phyloP scores from a whole-genome alignment of 2,888 invertebrate species.

The Heterodera filipjevi region DNA sequence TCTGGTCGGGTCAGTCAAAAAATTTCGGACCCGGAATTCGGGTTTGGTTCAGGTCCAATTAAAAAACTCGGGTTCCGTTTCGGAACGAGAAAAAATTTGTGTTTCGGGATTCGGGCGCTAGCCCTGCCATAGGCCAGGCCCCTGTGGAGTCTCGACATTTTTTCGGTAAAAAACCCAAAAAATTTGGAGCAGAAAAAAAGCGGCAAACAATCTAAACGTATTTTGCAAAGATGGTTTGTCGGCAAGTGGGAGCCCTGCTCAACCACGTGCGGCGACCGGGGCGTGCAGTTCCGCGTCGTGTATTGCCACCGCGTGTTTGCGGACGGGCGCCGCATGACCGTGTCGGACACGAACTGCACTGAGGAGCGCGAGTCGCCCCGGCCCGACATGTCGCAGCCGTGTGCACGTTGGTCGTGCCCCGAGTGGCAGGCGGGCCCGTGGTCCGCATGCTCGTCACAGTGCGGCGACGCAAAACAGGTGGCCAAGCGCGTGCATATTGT shows the following conservation, averaged over 20 bases:
- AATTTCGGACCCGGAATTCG: no score
- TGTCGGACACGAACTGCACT: slow-evolving; percentile 78
- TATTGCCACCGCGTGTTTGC: slow-evolving; percentile 70
- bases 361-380: slow-evolving; percentile 65
- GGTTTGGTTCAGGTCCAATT: no score
- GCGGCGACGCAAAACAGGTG: slow-evolving; percentile 71
- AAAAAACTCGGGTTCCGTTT: no score
- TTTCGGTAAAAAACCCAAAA: no score
- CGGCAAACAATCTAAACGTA: no score
- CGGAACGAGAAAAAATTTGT: no score
- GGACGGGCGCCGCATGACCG: slow-evolving; percentile 76
- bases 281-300: slow-evolving; percentile 65
- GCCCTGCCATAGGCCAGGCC: no score
- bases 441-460: slow-evolving; percentile 85
- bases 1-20: no score
- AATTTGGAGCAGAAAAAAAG: no score
- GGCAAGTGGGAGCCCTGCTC: slow-evolving; percentile 83
- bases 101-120: no score
- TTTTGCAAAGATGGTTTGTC: slow-evolving; percentile 78
- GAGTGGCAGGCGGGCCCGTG: slow-evolving; percentile 87
- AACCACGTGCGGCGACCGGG: slow-evolving; percentile 79
- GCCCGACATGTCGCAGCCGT: slow-evolving; percentile 68
- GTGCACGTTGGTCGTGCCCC: slow-evolving; percentile 80
- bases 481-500: no score
- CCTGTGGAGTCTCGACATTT: no score